Percentiles rank a stretch among this genome's conserved stretches.
Evolutionary conservation across 2,113 vertebrate genomes (phyloP).

Genomic region (Heterotilapia buettikoferi): DNA sequence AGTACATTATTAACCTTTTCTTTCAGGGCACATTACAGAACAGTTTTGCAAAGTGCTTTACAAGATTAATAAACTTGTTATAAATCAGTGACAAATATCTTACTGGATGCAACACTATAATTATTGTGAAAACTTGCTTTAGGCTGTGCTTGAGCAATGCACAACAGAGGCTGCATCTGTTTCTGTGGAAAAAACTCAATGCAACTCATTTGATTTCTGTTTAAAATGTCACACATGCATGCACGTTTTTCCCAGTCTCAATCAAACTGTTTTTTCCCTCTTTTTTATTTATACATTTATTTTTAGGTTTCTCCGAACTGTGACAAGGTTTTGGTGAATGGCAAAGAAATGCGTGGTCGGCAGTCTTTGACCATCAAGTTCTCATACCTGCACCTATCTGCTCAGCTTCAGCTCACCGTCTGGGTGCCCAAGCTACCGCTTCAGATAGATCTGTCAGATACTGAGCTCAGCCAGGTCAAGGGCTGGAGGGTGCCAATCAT

Average conservation of each 20-base stretch:
- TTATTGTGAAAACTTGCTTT: background rate
- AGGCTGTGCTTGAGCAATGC: background rate
- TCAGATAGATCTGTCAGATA: constrained; percentile 94
- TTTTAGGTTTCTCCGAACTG: constrained; percentile 84
- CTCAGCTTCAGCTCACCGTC: constrained; percentile 84
- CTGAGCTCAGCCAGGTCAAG: constrained; percentile 94
- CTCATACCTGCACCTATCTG: constrained; percentile 87
- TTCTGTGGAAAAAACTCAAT: background rate
- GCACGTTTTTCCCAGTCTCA: background rate
- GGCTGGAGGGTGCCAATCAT: constrained; percentile 93
- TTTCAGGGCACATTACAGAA: background rate
- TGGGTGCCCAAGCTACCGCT: constrained; percentile 91
- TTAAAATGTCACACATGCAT: background rate
- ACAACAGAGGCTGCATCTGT: background rate
- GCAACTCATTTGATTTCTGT: background rate
- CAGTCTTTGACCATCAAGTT: constrained; percentile 87
- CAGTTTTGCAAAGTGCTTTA: background rate
- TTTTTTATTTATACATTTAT: background rate
- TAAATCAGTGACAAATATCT: background rate
- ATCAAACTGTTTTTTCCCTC: background rate
- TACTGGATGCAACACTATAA: background rate
- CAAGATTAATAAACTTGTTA: background rate
- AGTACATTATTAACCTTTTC: constrained; percentile 28
- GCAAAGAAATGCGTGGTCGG: constrained; percentile 91
- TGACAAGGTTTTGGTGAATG: constrained; percentile 87